Evolutionary conservation across 2,797 vertebrate genomes (phyloP), one percentile per base, ranked within the genome.

Genomic region (Poecilia gillii): DNA sequence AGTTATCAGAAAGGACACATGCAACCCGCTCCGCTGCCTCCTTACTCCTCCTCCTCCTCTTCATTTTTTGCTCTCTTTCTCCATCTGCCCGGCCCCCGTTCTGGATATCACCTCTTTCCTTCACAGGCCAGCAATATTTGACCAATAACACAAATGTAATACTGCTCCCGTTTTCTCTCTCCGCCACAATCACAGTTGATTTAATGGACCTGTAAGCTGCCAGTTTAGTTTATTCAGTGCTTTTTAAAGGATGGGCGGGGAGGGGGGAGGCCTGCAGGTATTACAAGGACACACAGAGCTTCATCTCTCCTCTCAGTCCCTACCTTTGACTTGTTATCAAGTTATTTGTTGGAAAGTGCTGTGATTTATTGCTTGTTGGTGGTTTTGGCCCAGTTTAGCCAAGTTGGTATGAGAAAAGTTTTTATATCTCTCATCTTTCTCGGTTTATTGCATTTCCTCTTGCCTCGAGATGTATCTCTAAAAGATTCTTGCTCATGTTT

Each of bases 1-100:
- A 93, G 92, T 96, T 96, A 96, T 96, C 96, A 93, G 94, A 90
- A 94, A 92, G 88, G 84, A 94, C 81, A 87, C 76, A 55, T 25
- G 43, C 62, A 46, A 20, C 55, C 55, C 18, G 20, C 62, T 25
- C 55, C 49, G 13, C n/a, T 20, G 39, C 68, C 31, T 31, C 76
- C 66, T 47, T 36, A 8, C 13, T 31, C 77, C 59, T 53, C 46
- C 20, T 53, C 51, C 6, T 53, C 72, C 31, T 33, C 77, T 62
- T 55, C 43, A 53, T 23, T 18, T 49, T 45, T 47, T 78, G 13
- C 78, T 62, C 68, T 72, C 83, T 76, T 86, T 84, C 82, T 90
- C 88, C 85, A 91, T 92, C 93, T 92, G 77, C 87, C 81, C 49
- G 0, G 78, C 77, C 84, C 85, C 68, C 13, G 47, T 75, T 75